Conservation (phyloP, 1,140 invertebrate genomes). For the Meloidogyne hapla region DNA sequence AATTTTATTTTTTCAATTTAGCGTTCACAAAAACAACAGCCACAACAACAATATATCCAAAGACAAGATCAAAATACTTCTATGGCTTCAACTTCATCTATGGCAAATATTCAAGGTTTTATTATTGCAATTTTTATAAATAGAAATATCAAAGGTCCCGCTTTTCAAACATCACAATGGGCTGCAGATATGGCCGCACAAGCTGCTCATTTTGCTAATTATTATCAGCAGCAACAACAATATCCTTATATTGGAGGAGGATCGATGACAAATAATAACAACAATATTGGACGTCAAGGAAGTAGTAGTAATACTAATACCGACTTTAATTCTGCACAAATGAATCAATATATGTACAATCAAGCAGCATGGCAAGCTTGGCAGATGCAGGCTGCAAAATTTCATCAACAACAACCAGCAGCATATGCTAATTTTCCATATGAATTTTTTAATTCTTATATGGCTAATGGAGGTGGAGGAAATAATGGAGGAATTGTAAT, state of each 20-base stretch:
- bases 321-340: conserved; percentile 3
- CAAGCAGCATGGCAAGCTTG: conserved; percentile 19
- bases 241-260: conserved; percentile 11
- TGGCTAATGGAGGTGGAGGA: background rate
- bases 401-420: background rate
- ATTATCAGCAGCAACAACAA: conserved; percentile 20
- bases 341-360: conserved; percentile 26
- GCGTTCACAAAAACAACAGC: background rate
- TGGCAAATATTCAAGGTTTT: background rate
- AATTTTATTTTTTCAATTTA: background rate
- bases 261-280: background rate
- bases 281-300: background rate
- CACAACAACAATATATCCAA: conserved; percentile 7
- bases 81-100: background rate
- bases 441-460: background rate
- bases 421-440: background rate
- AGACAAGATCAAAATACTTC: background rate
- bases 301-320: background rate
- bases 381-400: conserved; percentile 23
- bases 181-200: conserved; percentile 7
- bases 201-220: conserved; percentile 25
- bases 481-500: no score
- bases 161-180: conserved; percentile 15
- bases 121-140: background rate
- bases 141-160: background rate